phyloP scores from a whole-genome alignment of 2,113 vertebrate genomes.

The Cephalopholis sonnerati region DNA sequence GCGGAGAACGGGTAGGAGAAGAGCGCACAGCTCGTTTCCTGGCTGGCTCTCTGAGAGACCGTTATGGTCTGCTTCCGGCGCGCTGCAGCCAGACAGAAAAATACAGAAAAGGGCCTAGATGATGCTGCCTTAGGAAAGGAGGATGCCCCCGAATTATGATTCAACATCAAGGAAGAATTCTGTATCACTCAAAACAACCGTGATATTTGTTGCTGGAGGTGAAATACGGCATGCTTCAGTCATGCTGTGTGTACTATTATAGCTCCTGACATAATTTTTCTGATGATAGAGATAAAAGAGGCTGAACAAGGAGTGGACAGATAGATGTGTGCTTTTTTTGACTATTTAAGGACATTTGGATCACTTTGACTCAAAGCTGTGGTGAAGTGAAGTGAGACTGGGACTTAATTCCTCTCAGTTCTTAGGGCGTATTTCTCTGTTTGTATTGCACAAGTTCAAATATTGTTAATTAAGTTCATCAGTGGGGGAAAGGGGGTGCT shows the following conservation, averaged over 20 bases:
- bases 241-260: constrained; percentile 46
- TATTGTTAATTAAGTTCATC: neutral
- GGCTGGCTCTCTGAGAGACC: constrained; percentile 49
- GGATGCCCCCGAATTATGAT: constrained; percentile 76
- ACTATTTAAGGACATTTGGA: constrained; percentile 3
- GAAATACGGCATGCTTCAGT: constrained; percentile 39
- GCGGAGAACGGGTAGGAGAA: constrained; percentile 76
- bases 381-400: neutral
- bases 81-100: constrained; percentile 56
- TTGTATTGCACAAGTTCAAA: constrained; percentile 19
- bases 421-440: neutral
- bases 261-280: constrained; percentile 47
- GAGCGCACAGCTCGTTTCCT: constrained; percentile 75
- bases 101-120: constrained; percentile 36
- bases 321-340: neutral
- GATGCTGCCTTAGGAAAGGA: constrained; percentile 53
- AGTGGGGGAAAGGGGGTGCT: neutral
- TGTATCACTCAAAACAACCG: constrained; percentile 42
- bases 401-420: neutral
- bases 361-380: neutral
- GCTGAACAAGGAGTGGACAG: constrained; percentile 15
- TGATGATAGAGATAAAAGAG: constrained; percentile 53
- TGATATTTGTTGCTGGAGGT: constrained; percentile 51
- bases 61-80: constrained; percentile 82
- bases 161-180: constrained; percentile 49